Percentiles rank a stretch among this genome's conserved stretches.
phyloP scores from a whole-genome alignment of 2,113 vertebrate genomes.

The Coturnix japonica region DNA sequence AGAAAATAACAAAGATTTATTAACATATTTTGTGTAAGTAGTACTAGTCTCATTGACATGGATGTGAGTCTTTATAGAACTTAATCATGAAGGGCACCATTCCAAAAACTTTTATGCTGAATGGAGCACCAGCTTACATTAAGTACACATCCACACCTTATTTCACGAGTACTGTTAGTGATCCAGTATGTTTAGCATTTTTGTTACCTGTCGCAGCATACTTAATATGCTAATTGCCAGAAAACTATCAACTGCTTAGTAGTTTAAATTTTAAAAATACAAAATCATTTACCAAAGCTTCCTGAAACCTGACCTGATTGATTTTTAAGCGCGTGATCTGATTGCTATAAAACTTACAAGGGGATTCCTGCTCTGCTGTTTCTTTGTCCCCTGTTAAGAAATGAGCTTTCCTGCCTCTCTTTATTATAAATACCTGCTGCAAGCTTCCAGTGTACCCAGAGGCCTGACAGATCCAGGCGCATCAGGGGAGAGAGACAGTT shows the following conservation, averaged over 20 bases:
- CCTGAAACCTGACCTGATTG: neutral
- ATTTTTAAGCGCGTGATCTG: neutral
- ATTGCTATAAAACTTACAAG: neutral
- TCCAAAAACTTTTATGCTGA: accelerated
- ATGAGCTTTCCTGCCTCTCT: accelerated
- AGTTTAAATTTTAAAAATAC: neutral
- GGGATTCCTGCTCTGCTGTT: neutral
- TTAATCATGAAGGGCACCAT: neutral
- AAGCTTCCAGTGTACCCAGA: neutral
- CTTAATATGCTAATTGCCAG: neutral
- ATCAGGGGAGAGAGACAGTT: neutral
- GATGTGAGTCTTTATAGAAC: neutral
- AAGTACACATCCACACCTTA: neutral
- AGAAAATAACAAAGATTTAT: neutral
- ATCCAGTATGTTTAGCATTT: accelerated
- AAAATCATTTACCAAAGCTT: neutral
- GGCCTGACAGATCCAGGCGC: neutral
- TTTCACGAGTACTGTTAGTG: neutral
- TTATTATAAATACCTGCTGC: neutral
- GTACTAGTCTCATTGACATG: neutral
- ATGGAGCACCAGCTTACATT: neutral
- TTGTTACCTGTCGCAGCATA: neutral
- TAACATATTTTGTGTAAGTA: neutral
- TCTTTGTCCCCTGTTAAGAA: neutral
- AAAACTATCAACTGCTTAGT: neutral